Base-by-base conservation (phyloP, 2,113 vertebrate species). In the Serilophus lunatus region DNA sequence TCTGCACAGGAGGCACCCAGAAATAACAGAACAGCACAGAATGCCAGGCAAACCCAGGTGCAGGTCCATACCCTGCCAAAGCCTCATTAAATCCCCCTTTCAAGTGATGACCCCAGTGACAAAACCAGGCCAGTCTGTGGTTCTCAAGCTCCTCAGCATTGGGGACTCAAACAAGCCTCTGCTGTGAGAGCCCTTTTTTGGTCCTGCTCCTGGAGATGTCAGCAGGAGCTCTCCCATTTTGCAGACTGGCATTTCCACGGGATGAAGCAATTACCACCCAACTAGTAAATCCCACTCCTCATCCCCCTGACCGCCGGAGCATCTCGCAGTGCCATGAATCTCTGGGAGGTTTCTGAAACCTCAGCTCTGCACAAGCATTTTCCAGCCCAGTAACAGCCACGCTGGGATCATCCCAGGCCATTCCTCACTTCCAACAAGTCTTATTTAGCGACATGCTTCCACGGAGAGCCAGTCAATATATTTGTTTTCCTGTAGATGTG, bases 171-270 rank as follows among this genome's bases (percentile, higher is more conserved):
- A 16, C 4, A 9, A 36, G 14, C 7, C 57, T 22, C 18, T 0
- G 0, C 22, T 0, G 0, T 2, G 29, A 47, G 15, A 22, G 11
- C 42, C 36, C 36, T 0, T 3, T 3, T 29, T 16, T 16, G 33
- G 9, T 68, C 7, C 47, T 10, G 18, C 54, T 49, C 60, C 35
- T 18, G 15, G 9, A 64, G 61, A 29, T 33, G 8, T 5, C 61
- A n/a, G 13, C 51, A 33, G 64, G 18, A 71, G 6, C 45, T 31
- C 47, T 61, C 33, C 51, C 42, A 0, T 18, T 36, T 6, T 28
- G 42, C 68, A 86, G 44, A 12, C 2, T 17, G 50, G n/a, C 42
- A 3, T 65, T 49, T 57, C 82, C 82, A 40, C 1, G 0, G 75
- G 50, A 24, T 36, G 56, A 18, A 65, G 56, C 16, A 50, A 74